phyloP scores from a whole-genome alignment of 2,888 invertebrate species.

The Sericinus montela region DNA sequence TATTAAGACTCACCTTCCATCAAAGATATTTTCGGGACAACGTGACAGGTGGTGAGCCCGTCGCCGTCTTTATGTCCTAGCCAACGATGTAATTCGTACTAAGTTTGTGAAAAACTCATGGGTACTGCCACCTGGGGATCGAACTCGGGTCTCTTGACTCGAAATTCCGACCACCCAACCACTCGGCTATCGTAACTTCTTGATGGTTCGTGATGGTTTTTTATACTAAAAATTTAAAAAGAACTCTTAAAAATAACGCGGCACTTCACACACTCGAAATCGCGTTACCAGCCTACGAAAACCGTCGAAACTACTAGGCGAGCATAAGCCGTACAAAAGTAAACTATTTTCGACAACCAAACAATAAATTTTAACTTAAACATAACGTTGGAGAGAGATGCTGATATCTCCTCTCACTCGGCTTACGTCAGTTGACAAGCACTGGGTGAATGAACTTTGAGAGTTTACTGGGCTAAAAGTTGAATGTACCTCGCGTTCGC shows the following conservation, averaged over 20 bases:
- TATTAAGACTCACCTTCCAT: too few species aligned
- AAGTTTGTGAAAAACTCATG: too few species aligned
- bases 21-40: too few species aligned
- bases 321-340: slow-evolving; percentile 60
- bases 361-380: slow-evolving; percentile 72
- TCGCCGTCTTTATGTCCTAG: too few species aligned
- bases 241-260: not conserved
- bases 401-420: slow-evolving; percentile 59
- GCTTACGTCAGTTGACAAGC: slow-evolving; percentile 78
- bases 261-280: slow-evolving; percentile 33
- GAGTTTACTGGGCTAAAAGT: slow-evolving; percentile 81
- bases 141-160: too few species aligned
- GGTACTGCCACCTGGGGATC: too few species aligned
- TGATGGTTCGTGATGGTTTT: too few species aligned
- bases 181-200: too few species aligned
- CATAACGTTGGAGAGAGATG: slow-evolving; percentile 55
- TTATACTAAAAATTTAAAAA: too few species aligned
- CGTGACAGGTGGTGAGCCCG: too few species aligned
- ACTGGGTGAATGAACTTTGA: slow-evolving; percentile 77
- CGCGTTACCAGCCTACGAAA: slow-evolving; percentile 68
- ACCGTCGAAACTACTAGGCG: slow-evolving; percentile 73
- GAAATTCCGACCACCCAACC: too few species aligned
- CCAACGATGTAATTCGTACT: too few species aligned
- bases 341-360: slow-evolving; percentile 66
- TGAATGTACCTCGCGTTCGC: slow-evolving; percentile 78